phyloP scores from a whole-genome alignment of 2,113 vertebrate genomes.

The Edolisoma coerulescens region DNA sequence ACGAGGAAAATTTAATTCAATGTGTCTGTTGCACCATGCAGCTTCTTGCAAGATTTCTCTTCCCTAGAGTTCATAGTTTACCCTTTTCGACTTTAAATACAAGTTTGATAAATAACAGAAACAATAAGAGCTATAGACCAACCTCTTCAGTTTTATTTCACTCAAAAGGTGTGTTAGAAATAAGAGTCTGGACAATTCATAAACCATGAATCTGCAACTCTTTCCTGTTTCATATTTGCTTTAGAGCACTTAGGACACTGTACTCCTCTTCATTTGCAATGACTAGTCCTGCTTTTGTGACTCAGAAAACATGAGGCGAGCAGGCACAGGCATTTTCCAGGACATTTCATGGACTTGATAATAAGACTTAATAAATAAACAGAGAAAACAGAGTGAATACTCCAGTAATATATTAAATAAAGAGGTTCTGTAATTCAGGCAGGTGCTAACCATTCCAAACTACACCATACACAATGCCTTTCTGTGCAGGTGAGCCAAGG shows the following conservation, averaged over 20 bases:
- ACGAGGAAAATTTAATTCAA: neutral
- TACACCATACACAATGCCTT: fast-evolving
- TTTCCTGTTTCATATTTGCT: neutral
- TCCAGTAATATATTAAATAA: neutral
- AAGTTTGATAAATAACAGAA: neutral
- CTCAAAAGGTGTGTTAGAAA: neutral
- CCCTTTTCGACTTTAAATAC: neutral
- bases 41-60: neutral
- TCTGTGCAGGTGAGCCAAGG: neutral
- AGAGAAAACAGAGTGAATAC: neutral
- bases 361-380: neutral
- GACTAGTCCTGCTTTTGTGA: neutral
- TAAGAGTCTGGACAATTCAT: neutral
- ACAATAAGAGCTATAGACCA: neutral
- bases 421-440: neutral
- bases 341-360: neutral
- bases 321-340: neutral
- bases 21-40: neutral
- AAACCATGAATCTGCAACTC: neutral
- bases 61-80: neutral
- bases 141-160: neutral
- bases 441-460: neutral
- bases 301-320: neutral
- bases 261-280: neutral
- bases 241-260: neutral